phyloP scores from a whole-genome alignment of 2,113 vertebrate genomes.

The Tringa solitaria region DNA sequence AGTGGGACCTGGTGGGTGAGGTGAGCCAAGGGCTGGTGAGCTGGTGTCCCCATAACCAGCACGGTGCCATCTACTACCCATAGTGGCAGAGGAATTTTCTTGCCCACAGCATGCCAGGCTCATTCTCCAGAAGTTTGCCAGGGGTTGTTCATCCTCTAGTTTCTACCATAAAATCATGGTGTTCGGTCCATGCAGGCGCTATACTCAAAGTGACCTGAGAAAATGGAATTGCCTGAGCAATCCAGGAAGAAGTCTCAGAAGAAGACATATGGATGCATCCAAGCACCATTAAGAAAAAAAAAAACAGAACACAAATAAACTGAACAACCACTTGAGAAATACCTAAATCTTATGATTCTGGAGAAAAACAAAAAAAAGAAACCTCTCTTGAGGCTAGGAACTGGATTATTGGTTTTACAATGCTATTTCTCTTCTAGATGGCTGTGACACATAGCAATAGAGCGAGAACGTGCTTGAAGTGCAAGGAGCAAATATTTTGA shows the following conservation, averaged over 20 bases:
- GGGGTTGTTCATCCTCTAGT: not conserved
- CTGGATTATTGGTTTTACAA: not conserved
- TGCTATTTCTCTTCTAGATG: not conserved
- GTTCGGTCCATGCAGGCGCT: not conserved
- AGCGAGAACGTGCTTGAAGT: not conserved
- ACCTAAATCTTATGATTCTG: not conserved
- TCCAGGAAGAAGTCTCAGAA: not conserved
- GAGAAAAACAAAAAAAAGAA: not conserved
- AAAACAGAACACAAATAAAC: not conserved
- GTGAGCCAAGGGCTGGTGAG: not conserved
- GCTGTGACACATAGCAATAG: not conserved
- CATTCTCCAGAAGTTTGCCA: not conserved
- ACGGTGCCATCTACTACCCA: not conserved
- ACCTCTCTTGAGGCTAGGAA: not conserved
- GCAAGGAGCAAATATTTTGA: conserved; percentile 35
- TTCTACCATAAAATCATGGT: not conserved
- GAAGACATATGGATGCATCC: not conserved
- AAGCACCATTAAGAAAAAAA: not conserved
- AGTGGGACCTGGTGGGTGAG: not conserved
- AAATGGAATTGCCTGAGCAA: not conserved
- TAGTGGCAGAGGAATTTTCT: not conserved
- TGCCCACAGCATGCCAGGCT: not conserved
- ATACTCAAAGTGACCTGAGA: not conserved
- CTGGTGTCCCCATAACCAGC: not conserved
- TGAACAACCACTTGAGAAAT: not conserved